A percentile compares a stretch with the other conserved stretches of the same genome.
These are phyloP conservation scores for Hippocampus abdominalis DNA, from an alignment of 2,113 vertebrate genomes.

Conservation along the genomic window DNA sequence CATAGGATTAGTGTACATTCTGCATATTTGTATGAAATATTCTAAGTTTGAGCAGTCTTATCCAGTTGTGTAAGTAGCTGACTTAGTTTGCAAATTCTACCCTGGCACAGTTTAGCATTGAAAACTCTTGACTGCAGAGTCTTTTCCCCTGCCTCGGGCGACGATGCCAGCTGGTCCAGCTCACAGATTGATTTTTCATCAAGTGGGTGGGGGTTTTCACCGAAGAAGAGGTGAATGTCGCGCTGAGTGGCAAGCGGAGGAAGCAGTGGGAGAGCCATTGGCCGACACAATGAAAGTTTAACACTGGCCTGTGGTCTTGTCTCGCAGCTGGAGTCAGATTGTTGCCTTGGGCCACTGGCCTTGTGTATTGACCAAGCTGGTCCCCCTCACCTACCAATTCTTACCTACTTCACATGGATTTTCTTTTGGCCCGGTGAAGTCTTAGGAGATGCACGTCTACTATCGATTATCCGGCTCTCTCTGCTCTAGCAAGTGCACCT, in stretches of 20 bases:
- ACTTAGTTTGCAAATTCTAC: constrained; percentile 20
- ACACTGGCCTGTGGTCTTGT: constrained; percentile 54
- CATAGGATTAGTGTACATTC: neutral
- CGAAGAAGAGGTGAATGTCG: constrained; percentile 60
- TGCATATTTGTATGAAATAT: neutral
- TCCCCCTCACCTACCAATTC: constrained; percentile 43
- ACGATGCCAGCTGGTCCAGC: constrained; percentile 43
- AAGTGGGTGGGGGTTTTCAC: constrained; percentile 36
- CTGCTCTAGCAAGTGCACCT: constrained; percentile 23
- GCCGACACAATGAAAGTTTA: constrained; percentile 63
- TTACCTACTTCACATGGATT: constrained; percentile 33
- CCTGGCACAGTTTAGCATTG: neutral
- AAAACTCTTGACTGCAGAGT: constrained; percentile 25
- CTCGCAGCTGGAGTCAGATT: constrained; percentile 56
- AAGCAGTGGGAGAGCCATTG: constrained; percentile 57
- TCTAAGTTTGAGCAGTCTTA: neutral
- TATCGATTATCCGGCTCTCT: constrained; percentile 52
- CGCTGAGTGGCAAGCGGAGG: constrained; percentile 58
- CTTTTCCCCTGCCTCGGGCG: constrained; percentile 48
- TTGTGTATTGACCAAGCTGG: constrained; percentile 59
- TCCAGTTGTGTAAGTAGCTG: neutral
- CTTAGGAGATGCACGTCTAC: constrained; percentile 39
- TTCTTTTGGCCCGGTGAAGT: constrained; percentile 28
- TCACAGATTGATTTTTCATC: constrained; percentile 63
- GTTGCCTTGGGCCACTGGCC: constrained; percentile 58